phyloP scores from a whole-genome alignment of 2,888 invertebrate genomes.

The Troglohyphantes excavatus region DNA sequence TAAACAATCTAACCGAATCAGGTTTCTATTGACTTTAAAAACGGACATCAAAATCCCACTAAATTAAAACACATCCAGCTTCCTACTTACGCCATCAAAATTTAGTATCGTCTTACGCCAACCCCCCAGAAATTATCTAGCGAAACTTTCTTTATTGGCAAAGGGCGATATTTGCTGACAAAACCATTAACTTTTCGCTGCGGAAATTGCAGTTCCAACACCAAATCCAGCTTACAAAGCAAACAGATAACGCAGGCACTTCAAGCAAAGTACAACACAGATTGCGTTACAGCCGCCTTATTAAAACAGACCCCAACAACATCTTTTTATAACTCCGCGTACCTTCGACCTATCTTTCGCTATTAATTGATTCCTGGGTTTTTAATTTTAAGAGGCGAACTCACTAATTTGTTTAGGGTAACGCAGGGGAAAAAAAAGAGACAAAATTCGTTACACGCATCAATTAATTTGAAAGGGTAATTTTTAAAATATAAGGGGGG shows the following conservation, averaged over 20 bases:
- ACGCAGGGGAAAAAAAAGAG: constrained; percentile 16
- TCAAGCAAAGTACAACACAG: background rate
- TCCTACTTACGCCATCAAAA: background rate
- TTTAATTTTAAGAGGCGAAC: constrained; percentile 31
- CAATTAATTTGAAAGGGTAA: constrained; percentile 67
- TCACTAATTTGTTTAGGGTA: constrained; percentile 50
- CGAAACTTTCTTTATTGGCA: background rate
- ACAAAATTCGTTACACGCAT: constrained; percentile 35
- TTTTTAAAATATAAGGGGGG: constrained; percentile 18
- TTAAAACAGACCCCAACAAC: background rate
- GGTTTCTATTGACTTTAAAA: too few relatives aligned
- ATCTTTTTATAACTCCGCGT: background rate
- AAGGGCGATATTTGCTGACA: constrained; percentile 14
- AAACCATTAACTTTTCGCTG: constrained; percentile 4
- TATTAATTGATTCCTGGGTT: constrained; percentile 41
- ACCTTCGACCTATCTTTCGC: background rate
- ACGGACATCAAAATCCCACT: background rate
- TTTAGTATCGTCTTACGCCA: background rate
- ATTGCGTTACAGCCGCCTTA: background rate
- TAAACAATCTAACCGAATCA: too few relatives aligned
- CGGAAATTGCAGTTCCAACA: constrained; percentile 30
- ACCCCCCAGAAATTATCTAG: background rate
- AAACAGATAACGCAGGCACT: constrained; percentile 2
- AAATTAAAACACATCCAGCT: background rate
- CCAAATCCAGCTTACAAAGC: background rate